phyloP scores from a whole-genome alignment of 2,888 invertebrate genomes.

The Tetragnatha montana region DNA sequence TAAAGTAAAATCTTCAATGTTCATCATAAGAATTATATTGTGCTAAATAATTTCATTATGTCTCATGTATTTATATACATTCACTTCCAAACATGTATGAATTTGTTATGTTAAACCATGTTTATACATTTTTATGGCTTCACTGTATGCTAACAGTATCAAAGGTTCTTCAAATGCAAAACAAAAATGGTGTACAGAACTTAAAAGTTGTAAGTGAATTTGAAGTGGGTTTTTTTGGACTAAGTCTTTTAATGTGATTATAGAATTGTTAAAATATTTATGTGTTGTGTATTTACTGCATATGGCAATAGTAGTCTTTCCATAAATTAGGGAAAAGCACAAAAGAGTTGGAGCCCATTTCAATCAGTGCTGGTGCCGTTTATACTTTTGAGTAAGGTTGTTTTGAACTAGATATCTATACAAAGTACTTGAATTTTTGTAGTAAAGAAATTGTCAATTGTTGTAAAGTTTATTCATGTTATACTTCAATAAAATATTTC shows the following conservation, averaged over 20 bases:
- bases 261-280: constrained; percentile 51
- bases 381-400: constrained; percentile 19
- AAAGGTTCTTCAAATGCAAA: neutral
- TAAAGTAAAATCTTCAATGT: neutral
- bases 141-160: neutral
- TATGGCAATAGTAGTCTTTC: constrained; percentile 49
- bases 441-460: constrained; percentile 25
- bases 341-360: constrained; percentile 41
- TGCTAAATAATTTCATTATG: neutral
- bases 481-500: constrained; percentile 24
- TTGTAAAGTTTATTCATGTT: constrained; percentile 44
- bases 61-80: neutral
- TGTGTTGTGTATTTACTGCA: constrained; percentile 46
- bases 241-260: constrained; percentile 44
- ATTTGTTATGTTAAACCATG: neutral
- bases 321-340: constrained; percentile 46
- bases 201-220: constrained; percentile 19
- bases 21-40: neutral
- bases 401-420: constrained; percentile 27
- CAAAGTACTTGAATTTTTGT: constrained; percentile 25
- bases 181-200: neutral
- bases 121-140: neutral
- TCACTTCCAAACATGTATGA: neutral
- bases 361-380: constrained; percentile 62
- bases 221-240: constrained; percentile 39